Evolutionary conservation across 2,888 invertebrate genomes (phyloP).

Genomic region (Cryptus viduatorius): DNA sequence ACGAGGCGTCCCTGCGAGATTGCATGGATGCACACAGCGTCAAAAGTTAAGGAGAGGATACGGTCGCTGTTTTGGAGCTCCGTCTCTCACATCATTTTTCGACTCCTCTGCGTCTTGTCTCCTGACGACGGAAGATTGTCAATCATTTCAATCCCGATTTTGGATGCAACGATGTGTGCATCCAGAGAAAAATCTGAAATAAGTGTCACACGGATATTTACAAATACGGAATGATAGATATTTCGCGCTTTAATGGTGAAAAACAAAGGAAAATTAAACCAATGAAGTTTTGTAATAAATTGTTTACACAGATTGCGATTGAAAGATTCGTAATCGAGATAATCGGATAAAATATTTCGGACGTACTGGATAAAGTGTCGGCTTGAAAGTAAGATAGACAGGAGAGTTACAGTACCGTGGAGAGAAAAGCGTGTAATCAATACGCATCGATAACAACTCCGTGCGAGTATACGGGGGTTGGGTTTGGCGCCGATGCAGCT

Average conservation of each 20-base stretch:
- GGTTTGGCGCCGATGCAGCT: slow-evolving; percentile 68
- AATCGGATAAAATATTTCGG: neutral
- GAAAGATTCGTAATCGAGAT: neutral
- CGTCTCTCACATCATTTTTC: slow-evolving; percentile 52
- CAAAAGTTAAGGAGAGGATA: neutral
- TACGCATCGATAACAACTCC: slow-evolving; percentile 67
- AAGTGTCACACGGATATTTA: neutral
- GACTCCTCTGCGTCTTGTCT: slow-evolving; percentile 6
- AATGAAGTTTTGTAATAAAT: neutral
- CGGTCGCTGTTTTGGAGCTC: neutral
- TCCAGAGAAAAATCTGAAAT: slow-evolving; percentile 12
- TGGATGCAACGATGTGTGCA: slow-evolving; percentile 33
- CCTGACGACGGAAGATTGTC: neutral
- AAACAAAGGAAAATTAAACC: neutral
- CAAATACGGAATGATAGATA: neutral
- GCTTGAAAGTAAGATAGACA: slow-evolving; percentile 15
- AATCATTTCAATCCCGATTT: slow-evolving; percentile 1
- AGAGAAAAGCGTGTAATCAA: slow-evolving; percentile 58
- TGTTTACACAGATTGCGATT: neutral
- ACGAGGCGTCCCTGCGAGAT: slow-evolving; percentile 13
- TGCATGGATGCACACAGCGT: slow-evolving; percentile 13
- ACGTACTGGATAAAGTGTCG: slow-evolving; percentile 20
- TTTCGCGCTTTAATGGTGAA: neutral
- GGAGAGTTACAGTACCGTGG: slow-evolving; percentile 2
- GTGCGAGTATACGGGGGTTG: slow-evolving; percentile 52